Conservation (phyloP, 1,140 invertebrate genomes). For the Helicorthomorpha holstii region DNA sequence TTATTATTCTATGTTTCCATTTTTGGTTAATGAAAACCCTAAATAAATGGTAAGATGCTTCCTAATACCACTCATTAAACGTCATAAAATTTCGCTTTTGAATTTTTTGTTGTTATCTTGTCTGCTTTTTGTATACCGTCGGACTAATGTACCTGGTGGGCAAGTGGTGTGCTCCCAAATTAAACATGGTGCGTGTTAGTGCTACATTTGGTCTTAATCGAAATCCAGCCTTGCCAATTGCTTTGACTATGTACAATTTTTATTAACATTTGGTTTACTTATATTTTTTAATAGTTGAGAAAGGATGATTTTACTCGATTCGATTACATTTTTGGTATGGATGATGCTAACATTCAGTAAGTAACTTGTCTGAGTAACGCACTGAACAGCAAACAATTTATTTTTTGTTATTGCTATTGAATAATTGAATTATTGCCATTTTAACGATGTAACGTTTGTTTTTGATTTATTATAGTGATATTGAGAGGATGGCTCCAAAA, state of each 20-base stretch:
- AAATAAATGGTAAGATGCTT: too few relatives aligned
- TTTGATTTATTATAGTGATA: slow-evolving; percentile 12
- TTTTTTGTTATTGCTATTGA: slow-evolving; percentile 4
- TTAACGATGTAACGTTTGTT: slow-evolving; percentile 1
- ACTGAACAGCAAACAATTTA: too few relatives aligned
- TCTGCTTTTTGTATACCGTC: too few relatives aligned
- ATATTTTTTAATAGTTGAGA: slow-evolving; percentile 35
- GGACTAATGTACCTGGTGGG: too few relatives aligned
- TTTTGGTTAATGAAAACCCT: too few relatives aligned
- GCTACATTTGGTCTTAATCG: background rate
- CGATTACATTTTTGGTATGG: slow-evolving; percentile 84
- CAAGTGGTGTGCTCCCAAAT: too few relatives aligned
- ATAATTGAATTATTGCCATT: slow-evolving; percentile 7
- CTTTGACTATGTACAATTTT: background rate
- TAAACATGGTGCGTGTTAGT: too few relatives aligned
- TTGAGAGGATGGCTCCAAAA: slow-evolving; percentile 11
- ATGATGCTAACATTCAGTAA: slow-evolving; percentile 53
- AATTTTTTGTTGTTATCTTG: too few relatives aligned
- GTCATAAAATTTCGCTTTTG: too few relatives aligned
- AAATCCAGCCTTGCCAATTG: background rate
- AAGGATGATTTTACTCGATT: slow-evolving; percentile 53
- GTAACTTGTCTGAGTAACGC: too few relatives aligned
- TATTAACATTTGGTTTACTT: slow-evolving; percentile 2
- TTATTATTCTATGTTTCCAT: too few relatives aligned
- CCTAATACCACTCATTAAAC: too few relatives aligned